Evolutionary conservation across 2,797 vertebrate genomes (phyloP).

Genomic region (Fringilla coelebs): DNA sequence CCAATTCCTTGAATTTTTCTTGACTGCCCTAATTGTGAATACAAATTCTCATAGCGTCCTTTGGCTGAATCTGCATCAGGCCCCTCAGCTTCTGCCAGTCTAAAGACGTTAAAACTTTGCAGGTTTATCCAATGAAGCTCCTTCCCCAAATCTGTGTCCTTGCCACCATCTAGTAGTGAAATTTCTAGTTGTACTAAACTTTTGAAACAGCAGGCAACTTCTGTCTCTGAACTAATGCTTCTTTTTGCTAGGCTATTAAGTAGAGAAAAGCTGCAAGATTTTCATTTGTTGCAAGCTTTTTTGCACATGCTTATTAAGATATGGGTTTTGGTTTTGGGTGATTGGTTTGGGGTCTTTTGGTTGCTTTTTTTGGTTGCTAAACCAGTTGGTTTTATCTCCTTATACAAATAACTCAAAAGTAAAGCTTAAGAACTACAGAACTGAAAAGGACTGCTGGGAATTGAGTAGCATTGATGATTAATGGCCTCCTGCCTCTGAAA

Average conservation of each 20-base stretch:
- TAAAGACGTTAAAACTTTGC: neutral
- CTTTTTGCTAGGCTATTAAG: neutral
- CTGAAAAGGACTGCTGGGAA: neutral
- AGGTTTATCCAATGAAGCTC: neutral
- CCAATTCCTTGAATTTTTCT: neutral
- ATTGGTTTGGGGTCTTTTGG: neutral
- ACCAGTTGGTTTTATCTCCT: neutral
- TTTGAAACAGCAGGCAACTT: neutral
- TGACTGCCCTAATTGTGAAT: neutral
- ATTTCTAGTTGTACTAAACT: neutral
- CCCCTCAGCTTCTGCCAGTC: neutral
- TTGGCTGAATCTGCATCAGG: neutral
- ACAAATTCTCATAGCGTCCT: neutral
- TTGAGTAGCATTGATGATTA: neutral
- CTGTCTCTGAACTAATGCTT: neutral
- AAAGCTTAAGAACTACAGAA: neutral
- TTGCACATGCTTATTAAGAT: neutral
- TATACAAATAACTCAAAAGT: neutral
- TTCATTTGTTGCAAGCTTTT: fast-evolving
- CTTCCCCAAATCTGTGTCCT: neutral
- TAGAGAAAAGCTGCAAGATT: neutral
- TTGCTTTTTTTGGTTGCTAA: neutral
- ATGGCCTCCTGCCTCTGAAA: neutral
- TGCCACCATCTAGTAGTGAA: neutral
- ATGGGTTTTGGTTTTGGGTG: neutral